phyloP scores from a whole-genome alignment of 2,113 vertebrate genomes.

The Acrocephalus kingi region DNA sequence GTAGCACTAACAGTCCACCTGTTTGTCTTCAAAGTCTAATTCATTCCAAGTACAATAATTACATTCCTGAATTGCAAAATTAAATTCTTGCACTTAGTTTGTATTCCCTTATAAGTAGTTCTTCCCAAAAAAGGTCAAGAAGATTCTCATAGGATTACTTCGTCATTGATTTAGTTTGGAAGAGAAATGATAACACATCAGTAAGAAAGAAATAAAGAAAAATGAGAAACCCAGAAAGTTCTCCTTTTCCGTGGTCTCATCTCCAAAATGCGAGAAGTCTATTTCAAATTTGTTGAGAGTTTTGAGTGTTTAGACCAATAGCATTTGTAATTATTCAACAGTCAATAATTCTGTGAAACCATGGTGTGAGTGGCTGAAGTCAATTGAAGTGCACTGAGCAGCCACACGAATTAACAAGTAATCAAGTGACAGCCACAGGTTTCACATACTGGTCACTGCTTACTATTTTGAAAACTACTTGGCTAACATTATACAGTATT shows the following conservation, averaged over 20 bases:
- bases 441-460: not conserved
- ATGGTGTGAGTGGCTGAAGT: not conserved
- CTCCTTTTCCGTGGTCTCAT: not conserved
- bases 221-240: not conserved
- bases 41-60: not conserved
- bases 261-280: fast-evolving
- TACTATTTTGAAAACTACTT: not conserved
- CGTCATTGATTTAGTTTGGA: not conserved
- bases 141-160: not conserved
- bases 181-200: not conserved
- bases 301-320: not conserved
- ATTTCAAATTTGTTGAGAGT: not conserved
- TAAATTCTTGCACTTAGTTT: not conserved
- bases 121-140: not conserved
- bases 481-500: not conserved
- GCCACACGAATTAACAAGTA: not conserved
- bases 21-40: not conserved
- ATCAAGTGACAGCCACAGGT: not conserved
- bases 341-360: not conserved
- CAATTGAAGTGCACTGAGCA: not conserved
- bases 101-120: not conserved
- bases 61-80: not conserved
- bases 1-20: not conserved
- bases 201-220: not conserved
- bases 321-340: not conserved